Percentiles rank a stretch among this genome's conserved stretches.
phyloP scores from a whole-genome alignment of 2,797 vertebrate genomes.

The Odontamblyopus rebecca region DNA sequence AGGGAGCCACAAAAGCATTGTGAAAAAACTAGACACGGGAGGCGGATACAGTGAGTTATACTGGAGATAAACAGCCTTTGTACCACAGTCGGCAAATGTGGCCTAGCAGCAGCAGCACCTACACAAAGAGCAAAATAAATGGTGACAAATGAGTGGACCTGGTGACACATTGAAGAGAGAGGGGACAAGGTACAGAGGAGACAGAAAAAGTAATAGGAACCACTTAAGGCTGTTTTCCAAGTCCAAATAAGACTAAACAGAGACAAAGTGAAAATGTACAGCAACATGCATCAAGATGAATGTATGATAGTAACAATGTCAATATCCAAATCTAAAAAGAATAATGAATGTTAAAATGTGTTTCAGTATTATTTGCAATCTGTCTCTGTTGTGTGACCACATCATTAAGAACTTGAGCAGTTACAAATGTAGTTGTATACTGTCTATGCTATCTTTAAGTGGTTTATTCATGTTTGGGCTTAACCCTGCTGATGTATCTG shows the following conservation, averaged over 20 bases:
- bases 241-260: constrained; percentile 7
- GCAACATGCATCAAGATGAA: neutral
- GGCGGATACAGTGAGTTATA: constrained; percentile 56
- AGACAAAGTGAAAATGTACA: neutral
- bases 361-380: neutral
- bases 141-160: constrained; percentile 35
- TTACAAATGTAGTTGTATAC: too few relatives aligned
- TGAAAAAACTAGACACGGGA: constrained; percentile 31
- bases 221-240: neutral
- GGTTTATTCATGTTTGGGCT: too few relatives aligned
- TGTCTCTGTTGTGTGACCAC: too few relatives aligned
- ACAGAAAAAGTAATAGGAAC: constrained; percentile 25
- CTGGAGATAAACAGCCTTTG: constrained; percentile 47
- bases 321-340: neutral
- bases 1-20: constrained; percentile 19
- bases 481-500: too few relatives aligned
- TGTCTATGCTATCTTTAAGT: too few relatives aligned
- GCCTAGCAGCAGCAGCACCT: constrained; percentile 29
- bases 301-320: neutral
- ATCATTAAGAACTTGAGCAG: too few relatives aligned
- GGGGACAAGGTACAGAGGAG: constrained; percentile 5
- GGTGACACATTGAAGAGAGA: constrained; percentile 17
- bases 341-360: neutral
- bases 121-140: constrained; percentile 27
- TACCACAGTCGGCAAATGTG: constrained; percentile 65